Percentiles rank a stretch among this genome's conserved stretches.
Conservation (phyloP, 2,888 invertebrate species). For the Sisyra terminalis region DNA sequence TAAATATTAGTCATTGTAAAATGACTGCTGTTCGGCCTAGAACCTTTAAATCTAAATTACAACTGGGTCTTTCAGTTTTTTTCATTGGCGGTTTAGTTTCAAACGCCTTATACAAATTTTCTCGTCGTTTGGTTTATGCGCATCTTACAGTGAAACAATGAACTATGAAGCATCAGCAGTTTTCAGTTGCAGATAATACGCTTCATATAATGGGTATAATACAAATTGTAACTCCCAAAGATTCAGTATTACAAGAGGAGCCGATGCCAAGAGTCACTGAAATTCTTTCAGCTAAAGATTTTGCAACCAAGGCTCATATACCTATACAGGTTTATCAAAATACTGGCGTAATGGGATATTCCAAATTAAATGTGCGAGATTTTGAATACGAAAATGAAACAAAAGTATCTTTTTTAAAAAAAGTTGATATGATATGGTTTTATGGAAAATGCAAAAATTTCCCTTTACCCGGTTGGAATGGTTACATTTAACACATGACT, state of each 20-base stretch:
- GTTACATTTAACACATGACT: slow-evolving; percentile 13
- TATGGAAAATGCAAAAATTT: slow-evolving; percentile 17
- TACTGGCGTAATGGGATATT: slow-evolving; percentile 1
- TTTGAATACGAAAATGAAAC: neutral
- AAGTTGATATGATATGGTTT: slow-evolving; percentile 16
- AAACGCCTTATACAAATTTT: slow-evolving; percentile 1
- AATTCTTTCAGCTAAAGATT: neutral
- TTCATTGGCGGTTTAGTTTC: neutral
- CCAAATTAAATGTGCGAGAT: neutral
- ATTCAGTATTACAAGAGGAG: slow-evolving; percentile 13
- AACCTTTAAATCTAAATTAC: slow-evolving; percentile 1
- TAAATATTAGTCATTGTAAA: neutral
- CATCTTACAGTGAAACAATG: neutral
- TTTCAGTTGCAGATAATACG: slow-evolving; percentile 13
- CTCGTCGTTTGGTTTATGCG: slow-evolving; percentile 1
- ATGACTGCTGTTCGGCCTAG: slow-evolving; percentile 10
- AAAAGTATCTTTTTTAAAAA: slow-evolving; percentile 10
- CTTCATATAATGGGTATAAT: slow-evolving; percentile 18
- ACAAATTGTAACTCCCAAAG: too few species aligned
- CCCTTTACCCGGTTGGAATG: slow-evolving; percentile 17
- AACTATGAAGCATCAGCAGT: slow-evolving; percentile 1
- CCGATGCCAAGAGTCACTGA: slow-evolving; percentile 5
- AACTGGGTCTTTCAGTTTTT: slow-evolving; percentile 1
- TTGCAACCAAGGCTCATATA: neutral
- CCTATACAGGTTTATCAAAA: neutral